Base-by-base conservation (phyloP, 92 coral and sea anemone species). In the Porites cylindrica region DNA sequence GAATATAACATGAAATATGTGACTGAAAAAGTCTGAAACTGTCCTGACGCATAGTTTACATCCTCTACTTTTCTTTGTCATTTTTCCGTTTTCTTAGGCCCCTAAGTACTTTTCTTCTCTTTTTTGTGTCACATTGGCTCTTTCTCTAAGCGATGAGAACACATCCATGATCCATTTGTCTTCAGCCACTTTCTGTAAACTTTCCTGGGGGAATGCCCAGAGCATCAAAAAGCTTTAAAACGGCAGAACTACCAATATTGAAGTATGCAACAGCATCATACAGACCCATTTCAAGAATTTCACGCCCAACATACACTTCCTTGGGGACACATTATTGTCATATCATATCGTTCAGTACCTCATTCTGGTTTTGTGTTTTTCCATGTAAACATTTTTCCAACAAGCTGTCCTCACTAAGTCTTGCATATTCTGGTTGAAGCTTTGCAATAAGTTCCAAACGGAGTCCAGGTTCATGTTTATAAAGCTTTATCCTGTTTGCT, bases 151-250 rank as follows among this genome's bases (percentile, higher is more conserved):
- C 76, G 18, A 53, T 66, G 70, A 76, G 84, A 73, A 88, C 79
- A 66, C 84, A 79, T 51, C 56, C 86, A 26, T 80, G 63, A 83
- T 92, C 91, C 69, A 43, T 68, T 47, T 51, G 85, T 26, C 43
- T n/a, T 78, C 93, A 92, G 18, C 80, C 95, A 51, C 38, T 73
- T 78, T 86, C 86, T 38, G 96, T 90, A 65, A 79, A 83, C 84
- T 85, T 90, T 82, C 94, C 90, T 32, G 82, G 67, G 52, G 83
- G 72, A 70, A 90, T 93, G 72, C 85, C 80, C 67, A 93, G 66
- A 74, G 81, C 82, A 52, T 88, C 63, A 52, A 87, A 88, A 69
- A 93, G 89, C 69, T 87, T 82, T 11, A 87, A 58, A 64, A 91
- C 78, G 21, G 89, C 82, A 50, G 75, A 63, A 66, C 63, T 62